Percentiles rank a stretch among this genome's conserved stretches.
Evolutionary conservation across 2,888 invertebrate species (phyloP).

Genomic region (Lasioglossum villosulum): DNA sequence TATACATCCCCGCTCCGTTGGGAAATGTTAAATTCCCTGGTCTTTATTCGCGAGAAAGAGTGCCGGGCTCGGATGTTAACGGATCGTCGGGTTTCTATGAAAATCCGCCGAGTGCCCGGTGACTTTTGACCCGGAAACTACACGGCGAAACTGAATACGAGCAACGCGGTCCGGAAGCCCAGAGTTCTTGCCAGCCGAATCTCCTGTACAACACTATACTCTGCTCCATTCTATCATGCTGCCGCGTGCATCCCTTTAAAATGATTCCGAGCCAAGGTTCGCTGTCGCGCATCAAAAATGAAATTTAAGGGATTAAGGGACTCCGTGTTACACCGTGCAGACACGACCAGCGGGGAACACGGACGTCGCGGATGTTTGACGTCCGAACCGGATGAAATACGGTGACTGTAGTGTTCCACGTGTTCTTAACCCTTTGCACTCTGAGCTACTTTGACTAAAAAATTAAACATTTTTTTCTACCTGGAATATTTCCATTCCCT

Average conservation of each 20-base stretch:
- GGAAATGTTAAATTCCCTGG: neutral
- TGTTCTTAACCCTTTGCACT: no score
- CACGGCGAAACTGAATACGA: neutral
- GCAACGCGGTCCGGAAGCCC: neutral
- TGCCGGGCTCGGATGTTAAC: neutral
- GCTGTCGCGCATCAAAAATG: neutral
- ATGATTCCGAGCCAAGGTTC: neutral
- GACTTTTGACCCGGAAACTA: constrained; percentile 3
- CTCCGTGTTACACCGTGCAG: neutral
- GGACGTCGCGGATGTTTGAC: neutral
- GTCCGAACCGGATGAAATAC: neutral
- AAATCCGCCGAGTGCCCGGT: neutral
- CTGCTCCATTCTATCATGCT: no score
- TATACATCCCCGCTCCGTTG: neutral
- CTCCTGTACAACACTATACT: neutral
- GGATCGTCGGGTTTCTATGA: neutral
- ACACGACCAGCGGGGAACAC: neutral
- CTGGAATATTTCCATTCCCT: no score
- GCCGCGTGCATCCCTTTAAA: neutral
- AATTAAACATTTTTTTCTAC: no score
- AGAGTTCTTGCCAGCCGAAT: neutral
- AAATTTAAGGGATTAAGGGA: neutral
- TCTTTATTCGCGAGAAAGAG: neutral
- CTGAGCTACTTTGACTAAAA: no score
- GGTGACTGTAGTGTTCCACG: no score